Conservation (phyloP, 37 sponge, comb jelly and placozoan species). For the Hexactinellida sp. region DNA sequence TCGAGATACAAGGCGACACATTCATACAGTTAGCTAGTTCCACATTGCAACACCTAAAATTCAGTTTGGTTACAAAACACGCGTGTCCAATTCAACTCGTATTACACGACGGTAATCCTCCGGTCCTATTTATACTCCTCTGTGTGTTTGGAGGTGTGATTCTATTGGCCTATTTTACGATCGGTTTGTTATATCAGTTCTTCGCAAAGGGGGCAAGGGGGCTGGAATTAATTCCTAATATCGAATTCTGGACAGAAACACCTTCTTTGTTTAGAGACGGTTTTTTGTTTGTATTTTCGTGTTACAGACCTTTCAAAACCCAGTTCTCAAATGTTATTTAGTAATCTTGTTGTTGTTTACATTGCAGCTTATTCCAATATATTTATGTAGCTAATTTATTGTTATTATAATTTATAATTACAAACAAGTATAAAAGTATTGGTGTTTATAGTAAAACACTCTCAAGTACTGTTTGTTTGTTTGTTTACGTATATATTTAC, state of each 20-base stretch:
- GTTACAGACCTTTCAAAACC: neutral
- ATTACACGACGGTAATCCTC: neutral
- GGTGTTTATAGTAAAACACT: too few species aligned
- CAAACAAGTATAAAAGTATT: too few species aligned
- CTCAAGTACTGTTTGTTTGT: neutral
- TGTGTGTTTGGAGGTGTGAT: neutral
- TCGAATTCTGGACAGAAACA: constrained; percentile 50
- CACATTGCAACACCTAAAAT: neutral
- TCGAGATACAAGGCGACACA: neutral
- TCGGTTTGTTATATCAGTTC: constrained; percentile 32
- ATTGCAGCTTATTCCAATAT: too few species aligned
- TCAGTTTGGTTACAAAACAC: neutral
- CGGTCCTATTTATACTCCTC: neutral
- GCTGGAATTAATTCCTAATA: constrained; percentile 47
- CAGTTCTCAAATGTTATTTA: neutral
- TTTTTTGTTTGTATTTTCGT: neutral
- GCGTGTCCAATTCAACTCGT: neutral
- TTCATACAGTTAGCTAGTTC: neutral
- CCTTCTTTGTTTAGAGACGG: constrained; percentile 45
- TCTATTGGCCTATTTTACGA: constrained; percentile 36
- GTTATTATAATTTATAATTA: too few species aligned
- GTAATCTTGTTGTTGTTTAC: neutral
- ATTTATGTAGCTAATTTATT: too few species aligned
- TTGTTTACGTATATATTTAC: neutral
- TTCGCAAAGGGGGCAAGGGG: constrained; percentile 44